Evolutionary conservation across 2,797 vertebrate species (phyloP).

Genomic region (Sternotherus odoratus): DNA sequence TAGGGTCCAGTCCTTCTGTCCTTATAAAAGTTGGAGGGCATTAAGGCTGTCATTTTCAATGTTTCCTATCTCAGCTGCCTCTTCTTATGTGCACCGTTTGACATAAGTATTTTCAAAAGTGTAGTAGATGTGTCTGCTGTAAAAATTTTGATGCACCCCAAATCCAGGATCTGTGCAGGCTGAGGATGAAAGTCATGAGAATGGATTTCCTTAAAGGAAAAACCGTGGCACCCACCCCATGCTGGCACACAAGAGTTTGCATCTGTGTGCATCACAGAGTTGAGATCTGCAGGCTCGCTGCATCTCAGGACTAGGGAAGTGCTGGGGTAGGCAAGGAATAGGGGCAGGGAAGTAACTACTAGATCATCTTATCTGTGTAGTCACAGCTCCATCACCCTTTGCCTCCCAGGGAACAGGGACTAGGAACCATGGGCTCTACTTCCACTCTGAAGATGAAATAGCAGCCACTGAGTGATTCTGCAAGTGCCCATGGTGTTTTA

Average conservation of each 20-base stretch:
- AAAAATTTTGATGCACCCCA: background rate
- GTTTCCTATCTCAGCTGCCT: background rate
- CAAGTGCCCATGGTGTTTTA: background rate
- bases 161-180: background rate
- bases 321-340: background rate
- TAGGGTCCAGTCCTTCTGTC: background rate
- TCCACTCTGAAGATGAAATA: background rate
- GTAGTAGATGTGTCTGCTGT: background rate
- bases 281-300: background rate
- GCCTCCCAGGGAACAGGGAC: background rate
- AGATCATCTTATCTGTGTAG: background rate
- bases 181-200: background rate
- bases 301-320: background rate
- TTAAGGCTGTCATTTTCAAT: background rate
- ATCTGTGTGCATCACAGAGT: background rate
- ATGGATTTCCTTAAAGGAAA: background rate
- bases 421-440: background rate
- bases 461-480: background rate
- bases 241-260: background rate
- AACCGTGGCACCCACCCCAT: background rate
- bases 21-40: background rate
- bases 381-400: rapidly evolving
- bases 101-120: background rate
- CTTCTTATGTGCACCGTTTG: background rate
- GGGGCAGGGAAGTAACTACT: background rate